A percentile compares a stretch with the other conserved stretches of the same genome.
phyloP scores from a whole-genome alignment of 2,113 vertebrate genomes.

The Paracanthobrama guichenoti region DNA sequence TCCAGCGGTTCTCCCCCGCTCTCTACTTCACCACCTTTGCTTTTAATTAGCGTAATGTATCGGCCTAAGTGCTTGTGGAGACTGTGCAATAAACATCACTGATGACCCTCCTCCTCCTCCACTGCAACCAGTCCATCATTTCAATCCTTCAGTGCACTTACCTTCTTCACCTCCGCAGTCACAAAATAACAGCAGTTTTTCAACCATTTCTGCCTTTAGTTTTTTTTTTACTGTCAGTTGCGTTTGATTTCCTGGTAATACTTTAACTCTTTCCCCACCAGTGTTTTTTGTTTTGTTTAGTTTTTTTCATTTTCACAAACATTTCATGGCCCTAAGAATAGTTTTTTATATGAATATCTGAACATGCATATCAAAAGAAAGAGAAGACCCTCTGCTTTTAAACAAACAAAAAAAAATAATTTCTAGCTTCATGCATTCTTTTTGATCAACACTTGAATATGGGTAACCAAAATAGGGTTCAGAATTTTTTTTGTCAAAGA shows the following conservation, averaged over 20 bases:
- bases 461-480: too few relatives aligned
- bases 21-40: conserved; percentile 72
- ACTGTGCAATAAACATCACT: conserved; percentile 65
- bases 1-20: conserved; percentile 69
- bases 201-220: background rate
- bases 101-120: conserved; percentile 57
- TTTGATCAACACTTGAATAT: too few relatives aligned
- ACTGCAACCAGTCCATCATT: background rate
- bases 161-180: background rate
- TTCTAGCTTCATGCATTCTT: too few relatives aligned
- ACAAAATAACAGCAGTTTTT: background rate
- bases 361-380: too few relatives aligned
- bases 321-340: too few relatives aligned
- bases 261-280: background rate
- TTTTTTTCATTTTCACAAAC: too few relatives aligned
- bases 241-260: background rate
- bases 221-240: background rate
- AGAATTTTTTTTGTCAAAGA: too few relatives aligned
- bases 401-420: too few relatives aligned
- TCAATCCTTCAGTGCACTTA: conserved; percentile 3
- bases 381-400: too few relatives aligned
- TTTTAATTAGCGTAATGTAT: conserved; percentile 79
- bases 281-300: too few relatives aligned
- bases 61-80: conserved; percentile 71
- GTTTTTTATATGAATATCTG: too few relatives aligned